Base-by-base conservation (phyloP, 2,888 invertebrate species). In the Pandemis heparana region DNA sequence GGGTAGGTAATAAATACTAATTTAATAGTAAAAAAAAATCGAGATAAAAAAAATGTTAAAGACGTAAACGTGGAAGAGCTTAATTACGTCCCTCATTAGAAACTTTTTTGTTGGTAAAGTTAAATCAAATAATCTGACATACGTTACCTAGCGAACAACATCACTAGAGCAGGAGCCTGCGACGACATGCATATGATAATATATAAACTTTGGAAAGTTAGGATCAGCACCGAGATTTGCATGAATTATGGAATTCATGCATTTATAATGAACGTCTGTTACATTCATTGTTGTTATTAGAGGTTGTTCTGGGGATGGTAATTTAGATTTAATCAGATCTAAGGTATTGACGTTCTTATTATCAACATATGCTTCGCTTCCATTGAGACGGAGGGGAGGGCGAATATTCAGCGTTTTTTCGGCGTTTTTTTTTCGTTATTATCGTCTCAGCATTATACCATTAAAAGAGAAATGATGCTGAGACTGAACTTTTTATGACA, bases 181-280 rank as follows among this genome's bases (percentile, higher is more conserved):
- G 65, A 61, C 53, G 61, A 69, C 53, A 71, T 75, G 71, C 71
- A 68, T 71, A 77, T 75, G 73, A 75, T 77, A 76, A 76, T 77
- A 71, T 63, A 64, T 69, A 74, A 78, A 83, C 78, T 82, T 79
- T 64, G 75, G 75, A 80, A 79, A 81, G 77, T 83, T 80, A 74
- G 78, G 77, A 77, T 81, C 82, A 76, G 70, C 69, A 61, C 73
- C 60, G 72, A 75, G 64, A 82, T 80, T 83, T 78, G 79, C 83
- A 82, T 82, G 53, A 53, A 69, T 73, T 73, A 64, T 63, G 59
- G 69, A 73, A 69, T 74, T 60, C 69, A 74, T 74, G 70, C 70
- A 74, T 74, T 70, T 51, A 74, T 74, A 74, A 74, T 74, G 59
- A 69, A 56, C 62, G 60, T 65, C 38, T 53, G 70, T 65, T 64